These are phyloP conservation scores for Cassiopea andromeda DNA, from an alignment of 30 jellyfish, hydroid and myxozoan genomes.

Conservation along the genomic window DNA sequence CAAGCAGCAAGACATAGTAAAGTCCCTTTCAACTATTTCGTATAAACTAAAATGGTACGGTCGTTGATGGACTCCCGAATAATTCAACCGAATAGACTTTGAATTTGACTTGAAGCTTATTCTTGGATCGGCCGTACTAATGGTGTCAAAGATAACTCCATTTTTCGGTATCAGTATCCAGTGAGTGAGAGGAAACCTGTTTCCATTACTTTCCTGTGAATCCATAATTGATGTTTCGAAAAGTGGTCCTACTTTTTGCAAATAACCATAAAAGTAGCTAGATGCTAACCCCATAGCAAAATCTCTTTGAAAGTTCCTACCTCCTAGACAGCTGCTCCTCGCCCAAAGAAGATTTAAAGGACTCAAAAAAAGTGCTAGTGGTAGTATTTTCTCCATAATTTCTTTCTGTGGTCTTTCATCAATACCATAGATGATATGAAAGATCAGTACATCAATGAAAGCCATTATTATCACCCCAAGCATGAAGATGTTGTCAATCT, in stretches of 20 bases:
- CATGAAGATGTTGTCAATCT: background rate
- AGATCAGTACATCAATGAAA: background rate
- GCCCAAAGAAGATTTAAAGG: slow-evolving; percentile 16
- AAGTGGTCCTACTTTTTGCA: slow-evolving; percentile 17
- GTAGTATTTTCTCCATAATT: background rate
- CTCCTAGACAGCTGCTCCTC: background rate
- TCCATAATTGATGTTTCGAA: background rate
- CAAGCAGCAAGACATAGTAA: slow-evolving; percentile 2
- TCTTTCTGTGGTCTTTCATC: background rate
- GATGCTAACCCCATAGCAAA: slow-evolving; percentile 14
- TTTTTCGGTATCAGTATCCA: slow-evolving; percentile 24
- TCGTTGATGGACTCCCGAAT: slow-evolving; percentile 15
- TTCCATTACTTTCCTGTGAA: background rate
- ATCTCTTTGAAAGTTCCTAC: slow-evolving; percentile 6
- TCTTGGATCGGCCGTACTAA: slow-evolving; percentile 3
- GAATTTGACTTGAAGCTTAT: slow-evolving; percentile 12
- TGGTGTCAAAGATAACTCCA: slow-evolving; percentile 7
- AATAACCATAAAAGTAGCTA: slow-evolving; percentile 39
- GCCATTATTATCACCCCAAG: background rate
- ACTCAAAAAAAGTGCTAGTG: background rate
- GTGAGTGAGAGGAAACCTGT: background rate
- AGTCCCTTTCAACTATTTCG: background rate
- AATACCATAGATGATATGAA: background rate
- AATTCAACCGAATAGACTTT: background rate
- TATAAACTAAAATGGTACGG: slow-evolving; percentile 34